A percentile compares a stretch with the other conserved stretches of the same genome.
Conservation (phyloP, 1,140 invertebrate genomes). For the Octopus bimaculoides region DNA sequence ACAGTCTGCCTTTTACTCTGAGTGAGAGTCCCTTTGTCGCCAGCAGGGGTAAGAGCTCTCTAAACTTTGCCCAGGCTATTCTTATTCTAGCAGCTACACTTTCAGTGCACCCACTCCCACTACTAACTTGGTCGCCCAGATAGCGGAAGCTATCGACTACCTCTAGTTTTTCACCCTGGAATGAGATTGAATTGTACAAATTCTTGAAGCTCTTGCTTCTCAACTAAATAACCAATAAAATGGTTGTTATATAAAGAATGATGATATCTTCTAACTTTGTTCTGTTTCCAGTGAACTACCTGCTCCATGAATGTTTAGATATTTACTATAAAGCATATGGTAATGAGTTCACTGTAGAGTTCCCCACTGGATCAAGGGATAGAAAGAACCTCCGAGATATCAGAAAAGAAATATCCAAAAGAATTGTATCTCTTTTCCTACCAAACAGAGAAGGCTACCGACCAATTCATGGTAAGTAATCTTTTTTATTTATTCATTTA, state of each 20-base stretch:
- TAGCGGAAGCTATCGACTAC: not conserved
- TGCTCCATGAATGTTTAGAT: slow-evolving; percentile 48
- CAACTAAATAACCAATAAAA: not conserved
- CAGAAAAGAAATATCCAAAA: slow-evolving; percentile 30
- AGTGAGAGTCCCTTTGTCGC: too few species aligned
- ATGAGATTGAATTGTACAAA: not conserved
- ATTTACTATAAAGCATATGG: slow-evolving; percentile 36
- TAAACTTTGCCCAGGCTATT: too few species aligned
- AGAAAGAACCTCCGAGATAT: slow-evolving; percentile 27
- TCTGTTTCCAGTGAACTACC: slow-evolving; percentile 41
- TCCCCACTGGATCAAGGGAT: slow-evolving; percentile 25
- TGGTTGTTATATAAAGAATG: not conserved
- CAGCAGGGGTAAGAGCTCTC: too few species aligned
- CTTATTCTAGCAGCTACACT: too few species aligned
- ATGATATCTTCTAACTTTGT: slow-evolving; percentile 2
- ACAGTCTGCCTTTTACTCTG: too few species aligned
- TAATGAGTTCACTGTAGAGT: slow-evolving; percentile 32
- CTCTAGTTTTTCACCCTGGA: not conserved
- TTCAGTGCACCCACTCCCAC: too few species aligned
- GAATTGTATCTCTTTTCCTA: slow-evolving; percentile 44
- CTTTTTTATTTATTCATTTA: not conserved
- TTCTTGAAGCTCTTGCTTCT: not conserved
- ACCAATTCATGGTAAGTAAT: slow-evolving; percentile 48
- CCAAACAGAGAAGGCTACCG: slow-evolving; percentile 35
- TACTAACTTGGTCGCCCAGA: too few species aligned